Base-by-base conservation (phyloP, 2,888 invertebrate genomes). In the Nycteola revayana region DNA sequence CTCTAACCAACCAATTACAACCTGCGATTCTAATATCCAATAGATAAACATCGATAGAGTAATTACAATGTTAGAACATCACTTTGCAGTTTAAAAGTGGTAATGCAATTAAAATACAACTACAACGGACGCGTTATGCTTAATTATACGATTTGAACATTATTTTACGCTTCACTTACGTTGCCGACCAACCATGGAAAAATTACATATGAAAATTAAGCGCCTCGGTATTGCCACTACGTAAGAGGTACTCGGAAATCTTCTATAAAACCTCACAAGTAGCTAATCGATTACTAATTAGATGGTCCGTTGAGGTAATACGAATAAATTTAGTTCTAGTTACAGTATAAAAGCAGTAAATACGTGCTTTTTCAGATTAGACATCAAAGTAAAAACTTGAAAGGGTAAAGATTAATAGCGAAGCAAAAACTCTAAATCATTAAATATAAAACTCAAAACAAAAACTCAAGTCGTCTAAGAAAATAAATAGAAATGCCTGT, bases 81-180 rank as follows among this genome's bases (percentile, higher is more conserved):
- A n/a, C n/a, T n/a, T n/a, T n/a, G n/a, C n/a, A n/a, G n/a, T n/a
- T n/a, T n/a, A n/a, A n/a, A n/a, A n/a, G n/a, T n/a, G n/a, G n/a
- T 59, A 58, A 61, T 56, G 50, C 61, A 65, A 65, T 67, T 66
- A 66, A 57, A 56, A 57, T 48, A 46, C 45, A 36, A 52, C 30
- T 54, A 40, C 32, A 55, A 42, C 32, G 43, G 50, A 49, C 39
- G 45, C 45, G 44, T 44, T 27, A 32, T 39, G 49, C 36, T 36
- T 51, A 51, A 55, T 58, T 56, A 56, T 45, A 45, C 46, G 50
- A 62, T 60, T 60, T 52, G 54, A 62, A 58, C 48, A 60, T 51
- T 58, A 62, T 62, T 62, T 60, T 52, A 63, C 59, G 59, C 59
- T 47, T 48, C 63, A 49, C 41, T 43, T 48, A 36, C 43, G 31